These are phyloP conservation scores for Chironomus tepperi DNA, from an alignment of 1,140 invertebrate genomes.

Conservation along the genomic window DNA sequence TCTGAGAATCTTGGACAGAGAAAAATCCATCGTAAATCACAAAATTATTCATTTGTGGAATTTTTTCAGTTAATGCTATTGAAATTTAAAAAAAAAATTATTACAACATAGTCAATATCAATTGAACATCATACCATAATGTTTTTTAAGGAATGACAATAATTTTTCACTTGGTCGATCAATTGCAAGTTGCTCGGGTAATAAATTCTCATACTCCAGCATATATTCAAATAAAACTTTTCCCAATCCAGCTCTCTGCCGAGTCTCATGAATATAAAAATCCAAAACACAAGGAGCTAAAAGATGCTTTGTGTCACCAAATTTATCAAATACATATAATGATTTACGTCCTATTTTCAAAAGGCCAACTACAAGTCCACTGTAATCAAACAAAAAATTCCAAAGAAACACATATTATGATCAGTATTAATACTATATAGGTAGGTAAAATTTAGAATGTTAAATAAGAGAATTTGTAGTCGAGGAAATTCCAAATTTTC, in stretches of 20 bases:
- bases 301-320: constrained; percentile 58
- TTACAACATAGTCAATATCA: neutral
- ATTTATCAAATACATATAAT: constrained; percentile 70
- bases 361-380: constrained; percentile 63
- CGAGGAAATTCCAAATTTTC: constrained; percentile 13
- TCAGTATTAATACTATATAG: too few species aligned
- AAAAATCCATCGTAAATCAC: constrained; percentile 81
- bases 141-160: constrained; percentile 70
- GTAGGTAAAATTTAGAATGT: too few species aligned
- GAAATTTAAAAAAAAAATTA: neutral
- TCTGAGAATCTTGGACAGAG: constrained; percentile 31
- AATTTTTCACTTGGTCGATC: constrained; percentile 85
- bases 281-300: constrained; percentile 73
- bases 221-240: constrained; percentile 70
- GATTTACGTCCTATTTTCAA: constrained; percentile 78
- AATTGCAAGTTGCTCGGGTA: constrained; percentile 68
- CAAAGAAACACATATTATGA: too few species aligned
- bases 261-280: constrained; percentile 75
- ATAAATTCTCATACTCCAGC: constrained; percentile 60
- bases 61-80: constrained; percentile 47
- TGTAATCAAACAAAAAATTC: constrained; percentile 28
- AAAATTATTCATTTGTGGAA: constrained; percentile 82
- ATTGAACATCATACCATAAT: constrained; percentile 50
- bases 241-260: constrained; percentile 69
- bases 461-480: too few species aligned